Percentiles rank a stretch among this genome's conserved stretches.
These are phyloP conservation scores for Drosophila navojoa DNA, from an alignment of 1,140 invertebrate genomes.

Conservation along the genomic window DNA sequence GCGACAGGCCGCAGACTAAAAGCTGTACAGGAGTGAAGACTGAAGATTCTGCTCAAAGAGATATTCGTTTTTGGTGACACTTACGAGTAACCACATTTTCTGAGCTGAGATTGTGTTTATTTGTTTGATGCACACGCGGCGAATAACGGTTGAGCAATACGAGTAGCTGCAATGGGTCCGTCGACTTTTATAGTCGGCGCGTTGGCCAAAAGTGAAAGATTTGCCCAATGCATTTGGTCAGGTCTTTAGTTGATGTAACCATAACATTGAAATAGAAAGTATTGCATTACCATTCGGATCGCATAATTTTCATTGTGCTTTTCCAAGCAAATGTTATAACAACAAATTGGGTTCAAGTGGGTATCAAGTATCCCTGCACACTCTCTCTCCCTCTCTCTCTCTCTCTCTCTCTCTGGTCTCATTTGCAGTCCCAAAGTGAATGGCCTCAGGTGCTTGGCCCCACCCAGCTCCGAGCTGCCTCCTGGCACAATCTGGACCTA, in stretches of 20 bases:
- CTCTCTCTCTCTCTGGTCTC: not conserved
- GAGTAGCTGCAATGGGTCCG: constrained; percentile 38
- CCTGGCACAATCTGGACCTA: constrained; percentile 33
- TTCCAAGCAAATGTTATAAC: constrained; percentile 74
- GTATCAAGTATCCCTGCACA: constrained; percentile 61
- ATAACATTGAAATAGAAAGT: constrained; percentile 82
- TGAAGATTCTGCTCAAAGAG: too few relatives aligned
- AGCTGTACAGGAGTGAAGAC: constrained; percentile 27
- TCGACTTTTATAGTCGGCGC: constrained; percentile 56
- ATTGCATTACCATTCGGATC: constrained; percentile 68
- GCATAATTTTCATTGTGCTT: constrained; percentile 79
- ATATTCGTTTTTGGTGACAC: constrained; percentile 12
- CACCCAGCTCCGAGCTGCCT: not conserved
- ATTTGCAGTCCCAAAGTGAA: constrained; percentile 43
- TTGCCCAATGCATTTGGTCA: constrained; percentile 58
- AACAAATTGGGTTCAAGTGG: constrained; percentile 78
- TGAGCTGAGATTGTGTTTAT: constrained; percentile 9
- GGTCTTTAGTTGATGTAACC: constrained; percentile 70
- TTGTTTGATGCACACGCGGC: constrained; percentile 17
- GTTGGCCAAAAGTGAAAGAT: constrained; percentile 67
- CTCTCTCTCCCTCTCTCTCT: not conserved
- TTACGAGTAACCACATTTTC: constrained; percentile 69
- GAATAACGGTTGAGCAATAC: constrained; percentile 52
- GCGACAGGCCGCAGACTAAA: constrained; percentile 51
- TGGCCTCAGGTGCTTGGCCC: constrained; percentile 18